Evolutionary conservation across 1,140 invertebrate genomes (phyloP).

Genomic region (Microplitis demolitor): DNA sequence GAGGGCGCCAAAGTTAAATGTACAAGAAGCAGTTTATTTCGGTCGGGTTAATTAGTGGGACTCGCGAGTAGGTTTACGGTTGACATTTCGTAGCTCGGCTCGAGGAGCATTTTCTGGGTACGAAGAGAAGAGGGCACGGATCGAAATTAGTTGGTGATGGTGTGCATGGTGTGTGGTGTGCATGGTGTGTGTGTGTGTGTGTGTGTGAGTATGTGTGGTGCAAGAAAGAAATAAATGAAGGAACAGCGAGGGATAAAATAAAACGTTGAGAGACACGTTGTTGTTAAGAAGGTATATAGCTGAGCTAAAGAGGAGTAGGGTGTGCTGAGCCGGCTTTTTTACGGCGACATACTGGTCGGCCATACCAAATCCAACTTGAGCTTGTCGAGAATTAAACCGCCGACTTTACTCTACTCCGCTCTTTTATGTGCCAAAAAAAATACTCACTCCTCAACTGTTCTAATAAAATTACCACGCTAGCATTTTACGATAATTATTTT

Average conservation of each 20-base stretch:
- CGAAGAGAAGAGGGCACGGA: conserved; percentile 14
- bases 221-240: not conserved
- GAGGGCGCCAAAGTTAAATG: conserved; percentile 33
- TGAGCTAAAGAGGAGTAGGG: not conserved
- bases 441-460: not conserved
- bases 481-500: too few species aligned
- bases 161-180: not conserved
- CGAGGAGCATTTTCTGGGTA: conserved; percentile 17
- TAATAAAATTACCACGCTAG: conserved; percentile 36
- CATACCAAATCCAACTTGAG: conserved; percentile 37
- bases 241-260: conserved; percentile 11
- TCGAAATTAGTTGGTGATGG: conserved; percentile 14
- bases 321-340: conserved; percentile 48
- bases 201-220: not conserved
- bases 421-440: too few species aligned
- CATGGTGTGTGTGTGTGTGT: conserved; percentile 29
- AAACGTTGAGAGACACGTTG: conserved; percentile 13
- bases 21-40: conserved; percentile 56
- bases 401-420: too few species aligned
- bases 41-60: conserved; percentile 62
- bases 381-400: conserved; percentile 29
- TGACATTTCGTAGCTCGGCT: conserved; percentile 60
- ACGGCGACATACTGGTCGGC: conserved; percentile 54
- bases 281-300: conserved; percentile 12
- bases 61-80: conserved; percentile 59